Conservation (phyloP, 1,140 invertebrate genomes). For the Eciton burchellii region DNA sequence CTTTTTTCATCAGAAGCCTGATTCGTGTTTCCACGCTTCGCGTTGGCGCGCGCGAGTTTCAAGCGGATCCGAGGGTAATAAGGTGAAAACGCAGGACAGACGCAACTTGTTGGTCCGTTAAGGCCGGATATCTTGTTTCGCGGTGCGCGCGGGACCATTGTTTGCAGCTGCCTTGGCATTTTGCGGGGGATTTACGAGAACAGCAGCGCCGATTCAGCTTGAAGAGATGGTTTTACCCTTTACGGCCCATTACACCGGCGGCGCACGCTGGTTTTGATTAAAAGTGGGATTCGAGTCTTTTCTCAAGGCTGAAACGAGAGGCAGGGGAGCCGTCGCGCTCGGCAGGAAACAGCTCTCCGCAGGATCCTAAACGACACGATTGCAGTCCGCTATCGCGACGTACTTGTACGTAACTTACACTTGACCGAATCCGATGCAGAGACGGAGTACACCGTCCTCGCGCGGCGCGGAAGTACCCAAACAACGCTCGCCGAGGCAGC, state of each 20-base stretch:
- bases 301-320: conserved; percentile 9
- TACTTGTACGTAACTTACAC: not conserved
- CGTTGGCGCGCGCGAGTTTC: not conserved
- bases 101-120: conserved; percentile 34
- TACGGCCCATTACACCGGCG: conserved; percentile 28
- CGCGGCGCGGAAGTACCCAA: too few relatives aligned
- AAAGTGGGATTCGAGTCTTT: conserved; percentile 23
- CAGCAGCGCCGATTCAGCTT: conserved; percentile 26
- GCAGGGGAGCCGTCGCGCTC: not conserved
- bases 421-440: not conserved
- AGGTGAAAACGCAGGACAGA: not conserved
- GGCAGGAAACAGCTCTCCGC: not conserved
- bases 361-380: not conserved
- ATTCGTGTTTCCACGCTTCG: not conserved
- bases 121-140: conserved; percentile 35
- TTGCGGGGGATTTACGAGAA: conserved; percentile 25
- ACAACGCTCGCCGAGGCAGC: not conserved
- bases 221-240: conserved; percentile 38
- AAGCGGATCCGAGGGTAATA: conserved; percentile 9
- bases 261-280: conserved; percentile 6
- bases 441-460: too few relatives aligned
- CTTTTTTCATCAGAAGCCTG: too few relatives aligned
- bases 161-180: conserved; percentile 10
- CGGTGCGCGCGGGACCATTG: conserved; percentile 5
- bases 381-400: not conserved